Base-by-base conservation (phyloP, 2,113 vertebrate species). In the Megalops atlanticus region DNA sequence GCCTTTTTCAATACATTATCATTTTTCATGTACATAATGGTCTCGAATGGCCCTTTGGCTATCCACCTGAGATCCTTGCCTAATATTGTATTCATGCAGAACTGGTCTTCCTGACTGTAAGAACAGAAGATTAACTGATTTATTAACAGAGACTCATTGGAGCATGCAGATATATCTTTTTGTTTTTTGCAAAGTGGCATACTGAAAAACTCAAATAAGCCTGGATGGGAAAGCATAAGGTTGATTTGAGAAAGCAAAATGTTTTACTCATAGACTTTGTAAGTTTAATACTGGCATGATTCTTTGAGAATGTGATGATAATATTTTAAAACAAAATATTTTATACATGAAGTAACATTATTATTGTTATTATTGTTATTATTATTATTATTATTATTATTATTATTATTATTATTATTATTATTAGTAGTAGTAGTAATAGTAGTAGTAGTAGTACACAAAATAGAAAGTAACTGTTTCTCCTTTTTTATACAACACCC, bases 91-190 rank as follows among this genome's bases (percentile, higher is more conserved):
- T 89, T 92, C 89, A 91, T 95, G 93, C 94, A 78, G 81, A 71
- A 77, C 79, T 83, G 68, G 75, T 82, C 91, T 91, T 89, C 86
- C 80, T 89, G 89, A 90, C 90, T 82, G 1, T 90, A 85, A 90
- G 90, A 91, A 88, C 69, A 84, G 78, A 91, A 94, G 93, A 90
- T 83, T 87, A 90, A 95, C 87, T 90, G 78, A 89, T 94, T 90
- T 91, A 95, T 95, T 92, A 94, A 91, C 76, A 87, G 88, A 81
- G 90, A 90, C 88, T 95, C 93, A 93, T 93, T 94, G 90, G 94
- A 94, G 92, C 86, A 88, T 84, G 85, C 92, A 92, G 87, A 92
- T 82, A 78, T 88, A 89, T 91, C 85, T 93, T 79, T 80, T 89
- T 33, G 49, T 74, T 74, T 73, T 80, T 74, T 85, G 85, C 84